Base-by-base conservation (phyloP, 2,888 invertebrate genomes). In the Chymomyza amoena region DNA sequence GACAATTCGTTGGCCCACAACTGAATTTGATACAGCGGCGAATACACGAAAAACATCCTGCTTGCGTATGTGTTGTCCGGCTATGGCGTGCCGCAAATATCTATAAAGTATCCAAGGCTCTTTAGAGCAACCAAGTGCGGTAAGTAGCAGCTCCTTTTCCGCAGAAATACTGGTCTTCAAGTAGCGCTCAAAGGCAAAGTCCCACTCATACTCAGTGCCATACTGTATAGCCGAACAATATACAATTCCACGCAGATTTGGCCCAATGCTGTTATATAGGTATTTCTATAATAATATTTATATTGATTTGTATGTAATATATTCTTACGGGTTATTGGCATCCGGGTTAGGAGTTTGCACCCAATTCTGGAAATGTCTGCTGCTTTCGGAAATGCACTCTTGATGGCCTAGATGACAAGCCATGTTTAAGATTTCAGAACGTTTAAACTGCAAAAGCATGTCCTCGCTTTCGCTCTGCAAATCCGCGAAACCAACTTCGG, bases 191-290 rank as follows among this genome's bases (percentile, higher is more conserved):
- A 97, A 97, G 0, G 96, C 95, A 90, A 98, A 98, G 75, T 96
- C 94, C 98, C 98, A 98, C 89, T 97, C 97, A 0, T 93, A 93
- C 77, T 96, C 95, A 0, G 96, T 96, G 0, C 98, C 98, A 10
- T 95, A 94, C 68, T 95, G 93, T 7, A 98, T 94, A 0, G 96
- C 97, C 1, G 96, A 95, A 89, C 98, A 98, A 91, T 97, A 98
- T 0, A 98, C 96, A 0, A 96, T 94, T 32, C 94, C 94, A 61
- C 96, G 95, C 52, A 97, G 91, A 89, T 97, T 97, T 0, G 97
- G 96, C 28, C 96, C 95, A 78, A 98, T 96, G 28, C 96, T 96
- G 89, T 2, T 13, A 13, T 13, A 13, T 0, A 6, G 39, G 7
- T 32, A 7, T 32, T 32, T 45, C 13, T 45, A 13, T 45, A 45